Evolutionary conservation across 2,888 invertebrate species (phyloP), one percentile per base, ranked within the genome.

Genomic region (Melolontha melolontha): DNA sequence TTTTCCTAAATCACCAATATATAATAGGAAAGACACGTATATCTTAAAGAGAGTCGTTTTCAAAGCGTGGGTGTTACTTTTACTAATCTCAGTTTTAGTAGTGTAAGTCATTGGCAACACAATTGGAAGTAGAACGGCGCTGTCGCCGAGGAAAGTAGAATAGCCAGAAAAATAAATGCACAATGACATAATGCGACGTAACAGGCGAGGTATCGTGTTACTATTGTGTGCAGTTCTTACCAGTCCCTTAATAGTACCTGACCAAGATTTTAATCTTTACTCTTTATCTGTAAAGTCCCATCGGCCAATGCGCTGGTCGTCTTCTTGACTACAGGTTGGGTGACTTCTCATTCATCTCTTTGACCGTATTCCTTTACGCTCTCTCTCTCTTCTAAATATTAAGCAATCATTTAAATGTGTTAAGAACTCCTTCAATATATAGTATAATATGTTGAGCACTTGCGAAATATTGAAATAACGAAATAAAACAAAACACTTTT

Each of bases 331-430:
- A 74, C 73, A 75, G 72, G 70, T 73, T 74, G 70, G 70, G 73
- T 72, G 70, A 73, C 71, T 73, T 72, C 70, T 71, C 73, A 74
- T 75, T 75, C 74, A 72, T 74, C 75, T 74, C 74, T 62, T 16
- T 71, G 70, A 69, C 64, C 55, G 68, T 64, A 69, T 64, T 68
- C 64, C 64, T 69, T 57, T 62, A 42, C 66, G 68, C 62, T 73
- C 71, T 67, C 73, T 68, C 62, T 72, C 69, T 70, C 5, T 34
- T 34, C 6, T 34, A 10, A 34, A 8, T 10, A 34, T 34, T 34
- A 34, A 34, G 10, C 34, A 6, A 8, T 10, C 34, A 6, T 34
- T 34, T 34, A 34, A 34, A 34, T 10, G 10, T 34, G n/a, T n/a
- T n/a, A n/a, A n/a, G n/a, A n/a, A n/a, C n/a, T n/a, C n/a, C n/a